Evolutionary conservation across 2,797 vertebrate genomes (phyloP), one percentile per base, ranked within the genome.

Genomic region (Pseudochirops cupreus): DNA sequence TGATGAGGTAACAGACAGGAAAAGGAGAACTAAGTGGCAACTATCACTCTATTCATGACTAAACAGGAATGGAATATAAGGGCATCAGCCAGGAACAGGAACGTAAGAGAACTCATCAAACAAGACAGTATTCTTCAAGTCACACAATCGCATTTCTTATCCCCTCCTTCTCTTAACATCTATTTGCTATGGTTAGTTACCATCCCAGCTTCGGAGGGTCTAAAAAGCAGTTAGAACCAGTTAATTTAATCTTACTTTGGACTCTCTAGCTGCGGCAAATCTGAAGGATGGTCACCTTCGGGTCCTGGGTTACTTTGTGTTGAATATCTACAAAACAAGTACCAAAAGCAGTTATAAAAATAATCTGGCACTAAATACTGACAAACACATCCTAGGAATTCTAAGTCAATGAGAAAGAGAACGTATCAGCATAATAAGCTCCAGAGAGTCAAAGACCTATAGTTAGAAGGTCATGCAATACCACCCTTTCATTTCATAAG

Each of bases 201-300:
- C 4, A 93, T 12, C 14, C 33, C 46, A 93, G n/a, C 54, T 90
- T 56, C 92, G 21, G 31, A 96, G 54, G 56, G 9, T n/a, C 56
- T 62, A 94, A n/a, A 26, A 46, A 82, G 39, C 39, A 74, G 16
- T 74, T 39, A 82, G 39, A 93, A 46, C 39, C 93, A 92, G 93
- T 92, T 39, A 95, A 91, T 93, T 92, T 53, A 95, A 94, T 91
- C 98, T 98, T 98, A 99, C 98, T 99, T 99, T 94, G 96, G 98
- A 97, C 91, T 98, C 67, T 98, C 98, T 53, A 95, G 89, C 67
- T 98, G 98, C 74, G 97, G 95, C 96, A 97, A 96, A 95, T 98
- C 98, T 92, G 96, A 92, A 96, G 95, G 46, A 54, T 39, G 96
- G 90, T 97, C 98, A 97, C 94, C 95, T 96, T 99, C 98, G 92